A percentile compares a stretch with the other conserved stretches of the same genome.
Evolutionary conservation across 2,797 vertebrate species (phyloP).

Genomic region (Oreortyx pictus): DNA sequence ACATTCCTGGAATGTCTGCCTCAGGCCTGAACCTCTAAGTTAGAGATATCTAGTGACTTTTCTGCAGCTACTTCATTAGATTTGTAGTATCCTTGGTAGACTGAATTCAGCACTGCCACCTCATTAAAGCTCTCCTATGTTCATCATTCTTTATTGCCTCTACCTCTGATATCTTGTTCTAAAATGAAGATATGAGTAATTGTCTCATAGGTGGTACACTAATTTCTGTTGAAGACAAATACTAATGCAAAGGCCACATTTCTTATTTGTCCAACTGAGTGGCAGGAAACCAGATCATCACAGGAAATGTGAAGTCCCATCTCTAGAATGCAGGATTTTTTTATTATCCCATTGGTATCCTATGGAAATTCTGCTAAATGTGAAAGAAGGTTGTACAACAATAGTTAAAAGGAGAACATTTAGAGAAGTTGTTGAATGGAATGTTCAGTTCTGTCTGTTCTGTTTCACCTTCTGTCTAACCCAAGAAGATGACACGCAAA

Average conservation of each 20-base stretch:
- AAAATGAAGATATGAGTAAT: background rate
- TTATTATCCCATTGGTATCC: background rate
- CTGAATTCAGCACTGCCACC: background rate
- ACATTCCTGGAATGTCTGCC: background rate
- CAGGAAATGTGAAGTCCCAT: background rate
- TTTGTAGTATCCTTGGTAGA: no score
- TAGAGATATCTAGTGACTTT: background rate
- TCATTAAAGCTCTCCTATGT: background rate
- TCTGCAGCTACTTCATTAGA: background rate
- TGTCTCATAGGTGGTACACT: background rate
- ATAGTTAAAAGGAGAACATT: background rate
- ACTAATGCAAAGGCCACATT: background rate
- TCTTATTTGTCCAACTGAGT: background rate
- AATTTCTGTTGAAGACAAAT: background rate
- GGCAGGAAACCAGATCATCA: background rate
- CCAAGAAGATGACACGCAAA: background rate
- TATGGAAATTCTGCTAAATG: background rate
- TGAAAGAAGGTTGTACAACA: background rate
- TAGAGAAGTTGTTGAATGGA: background rate
- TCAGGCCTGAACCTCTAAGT: background rate
- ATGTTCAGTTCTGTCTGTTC: background rate
- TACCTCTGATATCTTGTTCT: background rate
- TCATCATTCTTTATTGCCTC: background rate
- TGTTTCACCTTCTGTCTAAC: background rate
- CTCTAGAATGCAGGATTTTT: background rate